Conservation (phyloP, 2,888 invertebrate genomes). For the Dicranocentrus wangi region DNA sequence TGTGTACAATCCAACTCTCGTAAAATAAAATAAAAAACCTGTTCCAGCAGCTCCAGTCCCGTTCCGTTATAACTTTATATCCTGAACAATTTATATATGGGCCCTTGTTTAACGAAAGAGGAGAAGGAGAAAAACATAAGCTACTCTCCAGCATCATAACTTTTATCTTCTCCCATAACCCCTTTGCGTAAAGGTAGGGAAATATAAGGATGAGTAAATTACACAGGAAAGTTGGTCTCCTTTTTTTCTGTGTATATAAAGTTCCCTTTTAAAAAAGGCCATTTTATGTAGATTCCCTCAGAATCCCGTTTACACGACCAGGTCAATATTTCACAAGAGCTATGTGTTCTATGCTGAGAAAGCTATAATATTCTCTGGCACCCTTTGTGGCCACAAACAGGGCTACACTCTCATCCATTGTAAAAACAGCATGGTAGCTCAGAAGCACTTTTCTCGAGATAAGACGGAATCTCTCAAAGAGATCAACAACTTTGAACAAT, state of each 20-base stretch:
- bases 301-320: conserved; percentile 23
- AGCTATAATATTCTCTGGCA: too few species aligned
- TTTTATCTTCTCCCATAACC: conserved; percentile 6
- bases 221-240: conserved; percentile 16
- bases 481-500: conserved; percentile 51
- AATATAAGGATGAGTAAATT: conserved; percentile 31
- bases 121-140: too few species aligned
- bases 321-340: conserved; percentile 45
- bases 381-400: conserved; percentile 51
- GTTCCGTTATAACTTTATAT: too few species aligned
- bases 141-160: too few species aligned
- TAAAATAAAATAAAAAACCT: conserved; percentile 31
- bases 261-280: conserved; percentile 4
- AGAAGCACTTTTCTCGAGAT: conserved; percentile 21
- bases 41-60: conserved; percentile 8
- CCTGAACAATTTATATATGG: too few species aligned
- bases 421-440: conserved; percentile 36
- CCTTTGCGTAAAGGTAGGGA: not conserved
- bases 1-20: conserved; percentile 28
- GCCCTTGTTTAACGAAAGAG: too few species aligned
- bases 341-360: not conserved
- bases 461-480: conserved; percentile 43
- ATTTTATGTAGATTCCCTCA: conserved; percentile 1
- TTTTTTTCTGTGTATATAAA: conserved; percentile 6
- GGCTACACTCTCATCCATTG: conserved; percentile 38